Conservation (phyloP, 2,888 invertebrate species). For the Sphinx pinastri region DNA sequence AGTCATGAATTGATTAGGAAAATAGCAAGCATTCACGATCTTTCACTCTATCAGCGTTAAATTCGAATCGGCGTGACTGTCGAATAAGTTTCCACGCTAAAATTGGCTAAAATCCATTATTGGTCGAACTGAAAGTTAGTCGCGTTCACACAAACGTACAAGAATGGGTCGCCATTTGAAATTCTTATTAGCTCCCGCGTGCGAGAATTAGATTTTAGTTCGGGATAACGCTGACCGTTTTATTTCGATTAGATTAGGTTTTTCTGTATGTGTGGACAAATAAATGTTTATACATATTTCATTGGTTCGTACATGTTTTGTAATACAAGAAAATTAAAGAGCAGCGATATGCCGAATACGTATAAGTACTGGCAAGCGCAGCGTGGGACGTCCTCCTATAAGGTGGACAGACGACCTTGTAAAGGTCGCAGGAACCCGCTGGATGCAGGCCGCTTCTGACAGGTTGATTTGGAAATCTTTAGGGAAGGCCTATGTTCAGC, state of each 20-base stretch:
- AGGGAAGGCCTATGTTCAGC: too few species aligned
- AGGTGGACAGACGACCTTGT: too few species aligned
- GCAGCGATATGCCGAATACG: too few species aligned
- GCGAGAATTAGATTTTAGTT: conserved; percentile 50
- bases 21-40: conserved; percentile 43
- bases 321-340: too few species aligned
- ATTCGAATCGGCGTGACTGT: conserved; percentile 55
- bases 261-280: conserved; percentile 14
- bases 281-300: conserved; percentile 16
- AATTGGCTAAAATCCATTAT: conserved; percentile 47
- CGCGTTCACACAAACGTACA: conserved; percentile 44
- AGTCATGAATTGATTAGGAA: conserved; percentile 45
- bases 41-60: conserved; percentile 51
- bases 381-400: too few species aligned
- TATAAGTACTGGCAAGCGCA: too few species aligned
- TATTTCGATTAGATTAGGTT: conserved; percentile 33
- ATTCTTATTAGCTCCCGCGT: conserved; percentile 55
- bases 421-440: too few species aligned
- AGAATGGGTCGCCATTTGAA: conserved; percentile 49
- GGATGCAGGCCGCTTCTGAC: too few species aligned
- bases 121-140: conserved; percentile 48
- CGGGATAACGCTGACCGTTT: conserved; percentile 43
- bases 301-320: not conserved
- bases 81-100: conserved; percentile 47
- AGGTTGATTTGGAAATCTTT: too few species aligned